phyloP scores from a whole-genome alignment of 2,797 vertebrate species.

The Sebastolobus alascanus region DNA sequence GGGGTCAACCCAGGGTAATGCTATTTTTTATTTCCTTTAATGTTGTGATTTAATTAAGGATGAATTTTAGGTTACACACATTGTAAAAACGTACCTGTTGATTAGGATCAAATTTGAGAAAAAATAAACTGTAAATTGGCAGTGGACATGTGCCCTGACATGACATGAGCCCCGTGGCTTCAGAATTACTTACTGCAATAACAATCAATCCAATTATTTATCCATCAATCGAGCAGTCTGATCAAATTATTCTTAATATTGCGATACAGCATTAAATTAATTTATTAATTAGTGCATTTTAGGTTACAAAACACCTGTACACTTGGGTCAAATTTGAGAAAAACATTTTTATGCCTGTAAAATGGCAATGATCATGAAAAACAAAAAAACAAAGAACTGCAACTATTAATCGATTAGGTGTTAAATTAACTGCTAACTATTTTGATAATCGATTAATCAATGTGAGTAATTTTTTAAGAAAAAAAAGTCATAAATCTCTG shows the following conservation, averaged over 20 bases:
- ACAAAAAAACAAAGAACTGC: neutral
- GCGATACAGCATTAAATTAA: neutral
- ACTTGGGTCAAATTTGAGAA: neutral
- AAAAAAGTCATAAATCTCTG: too few relatives aligned
- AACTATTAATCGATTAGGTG: too few relatives aligned
- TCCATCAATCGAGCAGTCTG: neutral
- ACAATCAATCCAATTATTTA: neutral
- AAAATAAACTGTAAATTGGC: neutral
- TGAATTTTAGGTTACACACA: neutral
- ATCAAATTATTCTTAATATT: neutral
- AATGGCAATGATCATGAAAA: neutral
- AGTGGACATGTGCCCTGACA: neutral
- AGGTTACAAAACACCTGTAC: neutral
- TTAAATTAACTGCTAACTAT: too few relatives aligned
- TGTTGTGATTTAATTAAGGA: conserved; percentile 16
- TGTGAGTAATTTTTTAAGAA: too few relatives aligned
- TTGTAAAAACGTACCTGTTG: neutral
- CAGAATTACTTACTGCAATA: neutral
- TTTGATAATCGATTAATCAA: too few relatives aligned
- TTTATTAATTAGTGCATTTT: neutral
- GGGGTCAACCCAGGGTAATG: neutral
- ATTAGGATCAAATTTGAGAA: neutral
- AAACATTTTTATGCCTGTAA: neutral
- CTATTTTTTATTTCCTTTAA: neutral
- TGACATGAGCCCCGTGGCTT: neutral